phyloP scores from a whole-genome alignment of 1,140 invertebrate genomes.

The Mizuhopecten yessoensis region DNA sequence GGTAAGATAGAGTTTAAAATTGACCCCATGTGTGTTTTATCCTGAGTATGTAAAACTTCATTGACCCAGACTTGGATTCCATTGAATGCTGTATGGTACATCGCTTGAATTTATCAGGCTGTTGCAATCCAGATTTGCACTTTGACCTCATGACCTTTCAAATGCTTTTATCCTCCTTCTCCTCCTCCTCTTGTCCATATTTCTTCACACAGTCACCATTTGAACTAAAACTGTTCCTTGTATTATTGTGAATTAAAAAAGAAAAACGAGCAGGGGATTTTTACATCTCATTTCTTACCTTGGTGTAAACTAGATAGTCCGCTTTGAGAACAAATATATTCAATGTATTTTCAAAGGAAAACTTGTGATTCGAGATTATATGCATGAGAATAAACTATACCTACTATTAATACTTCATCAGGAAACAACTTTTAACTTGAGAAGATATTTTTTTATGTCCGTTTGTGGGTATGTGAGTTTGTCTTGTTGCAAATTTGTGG shows the following conservation, averaged over 20 bases:
- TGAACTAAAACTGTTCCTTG: not conserved
- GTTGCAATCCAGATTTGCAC: not conserved
- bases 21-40: not conserved
- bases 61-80: not conserved
- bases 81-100: conserved; percentile 39
- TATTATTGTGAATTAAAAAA: not conserved
- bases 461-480: not conserved
- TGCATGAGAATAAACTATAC: not conserved
- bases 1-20: conserved; percentile 64
- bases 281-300: not conserved
- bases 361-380: not conserved
- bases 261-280: not conserved
- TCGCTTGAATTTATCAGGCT: not conserved
- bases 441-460: not conserved
- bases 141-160: not conserved
- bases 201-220: not conserved
- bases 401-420: not conserved
- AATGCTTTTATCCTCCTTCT: not conserved
- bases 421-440: not conserved
- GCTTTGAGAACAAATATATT: not conserved
- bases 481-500: not conserved
- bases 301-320: not conserved
- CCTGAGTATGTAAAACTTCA: not conserved
- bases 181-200: too few relatives aligned
- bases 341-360: not conserved